Conservation (phyloP, 2,888 invertebrate genomes). For the Pogonocherus hispidulus region DNA sequence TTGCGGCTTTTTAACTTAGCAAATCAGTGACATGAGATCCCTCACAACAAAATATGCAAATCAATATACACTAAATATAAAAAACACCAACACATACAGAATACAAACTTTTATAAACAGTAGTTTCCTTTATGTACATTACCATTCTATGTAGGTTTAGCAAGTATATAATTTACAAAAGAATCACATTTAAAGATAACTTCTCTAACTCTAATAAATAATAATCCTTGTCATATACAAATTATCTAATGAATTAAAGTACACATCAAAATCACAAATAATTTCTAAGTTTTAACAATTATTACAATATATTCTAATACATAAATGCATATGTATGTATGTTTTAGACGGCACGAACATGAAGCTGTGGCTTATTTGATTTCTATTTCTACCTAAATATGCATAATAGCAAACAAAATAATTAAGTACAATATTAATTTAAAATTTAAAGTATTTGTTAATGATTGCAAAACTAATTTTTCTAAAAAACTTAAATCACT, state of each 20-base stretch:
- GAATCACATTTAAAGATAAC: slow-evolving; percentile 23
- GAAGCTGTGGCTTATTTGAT: slow-evolving; percentile 61
- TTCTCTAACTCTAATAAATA: slow-evolving; percentile 45
- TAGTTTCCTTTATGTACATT: slow-evolving; percentile 48
- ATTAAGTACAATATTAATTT: slow-evolving; percentile 20
- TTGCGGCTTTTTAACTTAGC: too few species aligned
- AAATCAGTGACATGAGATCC: too few species aligned
- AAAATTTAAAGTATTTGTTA: slow-evolving; percentile 15
- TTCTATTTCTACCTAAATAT: slow-evolving; percentile 54
- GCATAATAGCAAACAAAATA: slow-evolving; percentile 43
- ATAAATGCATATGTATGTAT: slow-evolving; percentile 61
- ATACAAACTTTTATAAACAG: slow-evolving; percentile 39
- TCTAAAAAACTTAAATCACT: slow-evolving; percentile 14
- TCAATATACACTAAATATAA: slow-evolving; percentile 12
- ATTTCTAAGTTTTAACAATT: slow-evolving; percentile 66
- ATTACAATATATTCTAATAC: slow-evolving; percentile 62
- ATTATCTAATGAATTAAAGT: slow-evolving; percentile 47
- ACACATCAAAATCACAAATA: slow-evolving; percentile 66
- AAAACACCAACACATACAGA: slow-evolving; percentile 12
- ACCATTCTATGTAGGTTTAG: slow-evolving; percentile 41
- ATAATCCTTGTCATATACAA: slow-evolving; percentile 42
- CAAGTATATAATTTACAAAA: slow-evolving; percentile 32
- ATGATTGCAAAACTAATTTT: slow-evolving; percentile 9
- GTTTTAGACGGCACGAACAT: slow-evolving; percentile 63
- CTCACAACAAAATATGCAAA: background rate